Conservation (phyloP, 2,797 vertebrate genomes). For the Arrhamphus sclerolepis region DNA sequence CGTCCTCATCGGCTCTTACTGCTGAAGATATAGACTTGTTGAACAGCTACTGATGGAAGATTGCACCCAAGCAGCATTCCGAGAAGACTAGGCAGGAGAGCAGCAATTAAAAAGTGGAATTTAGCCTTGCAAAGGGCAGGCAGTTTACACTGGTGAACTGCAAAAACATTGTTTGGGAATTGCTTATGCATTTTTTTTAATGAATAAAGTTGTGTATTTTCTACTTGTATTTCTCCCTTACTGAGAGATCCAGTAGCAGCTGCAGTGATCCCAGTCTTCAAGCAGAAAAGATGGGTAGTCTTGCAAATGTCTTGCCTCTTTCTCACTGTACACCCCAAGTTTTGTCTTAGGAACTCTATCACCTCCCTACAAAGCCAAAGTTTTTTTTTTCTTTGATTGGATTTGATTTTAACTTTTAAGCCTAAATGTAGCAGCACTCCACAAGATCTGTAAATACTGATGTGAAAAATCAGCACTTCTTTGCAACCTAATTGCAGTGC, state of each 20-base stretch:
- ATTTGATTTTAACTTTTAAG: no score
- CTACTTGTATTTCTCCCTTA: neutral
- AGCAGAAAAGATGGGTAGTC: no score
- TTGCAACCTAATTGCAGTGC: no score
- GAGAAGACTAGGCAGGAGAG: neutral
- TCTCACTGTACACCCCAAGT: no score
- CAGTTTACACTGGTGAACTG: neutral
- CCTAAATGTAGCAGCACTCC: no score
- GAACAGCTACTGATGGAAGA: slow-evolving; percentile 87
- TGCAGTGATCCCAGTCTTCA: no score
- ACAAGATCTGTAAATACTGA: no score
- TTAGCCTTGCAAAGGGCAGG: neutral
- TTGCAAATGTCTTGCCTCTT: no score
- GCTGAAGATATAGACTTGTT: slow-evolving; percentile 89
- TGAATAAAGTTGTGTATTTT: slow-evolving; percentile 61
- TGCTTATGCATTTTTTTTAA: slow-evolving; percentile 35
- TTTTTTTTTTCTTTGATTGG: no score
- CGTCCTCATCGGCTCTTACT: slow-evolving; percentile 74
- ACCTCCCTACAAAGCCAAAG: no score
- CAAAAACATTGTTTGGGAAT: neutral
- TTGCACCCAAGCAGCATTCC: neutral
- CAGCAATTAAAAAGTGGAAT: neutral
- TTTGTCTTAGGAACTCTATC: no score
- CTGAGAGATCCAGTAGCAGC: slow-evolving; percentile 2
- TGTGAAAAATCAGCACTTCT: no score